Percentiles rank a stretch among this genome's conserved stretches.
phyloP scores from a whole-genome alignment of 2,797 vertebrate genomes.

The Pseudochaenichthys georgianus region DNA sequence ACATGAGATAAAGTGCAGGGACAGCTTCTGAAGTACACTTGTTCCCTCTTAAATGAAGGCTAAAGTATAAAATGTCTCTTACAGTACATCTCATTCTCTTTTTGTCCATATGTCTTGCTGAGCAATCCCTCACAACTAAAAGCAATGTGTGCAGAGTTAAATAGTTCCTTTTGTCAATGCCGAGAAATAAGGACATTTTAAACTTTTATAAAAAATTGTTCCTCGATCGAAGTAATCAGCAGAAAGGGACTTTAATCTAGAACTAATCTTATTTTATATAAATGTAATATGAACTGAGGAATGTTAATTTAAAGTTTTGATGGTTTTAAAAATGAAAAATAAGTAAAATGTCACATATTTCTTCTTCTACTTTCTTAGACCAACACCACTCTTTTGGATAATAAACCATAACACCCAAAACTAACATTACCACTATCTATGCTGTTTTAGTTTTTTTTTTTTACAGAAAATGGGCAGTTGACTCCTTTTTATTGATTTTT shows the following conservation, averaged over 20 bases:
- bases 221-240: background rate
- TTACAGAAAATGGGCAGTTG: background rate
- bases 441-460: background rate
- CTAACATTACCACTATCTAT: background rate
- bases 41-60: background rate
- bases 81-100: too few species aligned
- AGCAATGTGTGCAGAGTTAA: background rate
- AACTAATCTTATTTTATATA: background rate
- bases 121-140: background rate
- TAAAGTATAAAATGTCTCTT: background rate
- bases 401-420: background rate
- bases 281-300: background rate
- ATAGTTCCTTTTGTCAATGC: background rate
- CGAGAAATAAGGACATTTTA: background rate
- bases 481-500: constrained; percentile 4
- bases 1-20: background rate
- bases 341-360: background rate
- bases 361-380: background rate
- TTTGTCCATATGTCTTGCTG: background rate
- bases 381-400: background rate
- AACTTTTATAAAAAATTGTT: background rate
- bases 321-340: background rate
- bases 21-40: background rate
- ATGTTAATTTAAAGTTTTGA: background rate
- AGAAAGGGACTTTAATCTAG: background rate